phyloP scores from a whole-genome alignment of 2,888 invertebrate genomes.

The Hypena proboscidalis region DNA sequence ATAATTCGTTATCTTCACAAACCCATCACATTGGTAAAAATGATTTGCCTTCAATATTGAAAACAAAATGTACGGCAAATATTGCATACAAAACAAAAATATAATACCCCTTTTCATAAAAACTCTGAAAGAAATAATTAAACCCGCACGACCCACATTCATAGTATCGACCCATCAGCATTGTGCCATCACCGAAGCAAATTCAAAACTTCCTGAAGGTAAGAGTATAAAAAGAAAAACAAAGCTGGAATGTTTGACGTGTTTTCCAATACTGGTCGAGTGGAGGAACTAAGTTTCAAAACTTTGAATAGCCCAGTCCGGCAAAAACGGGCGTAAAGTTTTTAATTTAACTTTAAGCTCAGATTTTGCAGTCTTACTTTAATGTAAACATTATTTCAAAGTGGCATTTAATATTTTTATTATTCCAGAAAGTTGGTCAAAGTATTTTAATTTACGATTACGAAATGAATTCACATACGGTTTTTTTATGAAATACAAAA shows the following conservation, averaged over 20 bases:
- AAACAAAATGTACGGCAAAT: too few species aligned
- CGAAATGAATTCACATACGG: too few species aligned
- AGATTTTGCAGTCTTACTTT: slow-evolving; percentile 35
- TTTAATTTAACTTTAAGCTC: slow-evolving; percentile 56
- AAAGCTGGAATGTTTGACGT: slow-evolving; percentile 58
- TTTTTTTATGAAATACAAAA: too few species aligned
- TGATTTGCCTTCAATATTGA: too few species aligned
- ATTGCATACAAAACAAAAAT: too few species aligned
- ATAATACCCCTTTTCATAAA: too few species aligned
- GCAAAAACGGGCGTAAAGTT: slow-evolving; percentile 47
- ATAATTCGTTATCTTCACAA: too few species aligned
- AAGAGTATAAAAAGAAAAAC: slow-evolving; percentile 55
- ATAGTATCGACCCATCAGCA: slow-evolving; percentile 10
- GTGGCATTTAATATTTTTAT: slow-evolving; percentile 13
- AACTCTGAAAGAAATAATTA: too few species aligned
- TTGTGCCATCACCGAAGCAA: slow-evolving; percentile 17
- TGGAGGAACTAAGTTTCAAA: slow-evolving; percentile 32
- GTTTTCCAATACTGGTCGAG: slow-evolving; percentile 60
- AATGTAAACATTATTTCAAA: slow-evolving; percentile 38
- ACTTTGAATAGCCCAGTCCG: slow-evolving; percentile 43
- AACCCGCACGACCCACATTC: neutral
- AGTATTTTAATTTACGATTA: too few species aligned
- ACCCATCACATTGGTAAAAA: too few species aligned
- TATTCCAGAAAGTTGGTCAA: too few species aligned
- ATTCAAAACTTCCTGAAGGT: slow-evolving; percentile 44